Conservation (phyloP, 2,888 invertebrate species). For the Mechanitis messenoides region DNA sequence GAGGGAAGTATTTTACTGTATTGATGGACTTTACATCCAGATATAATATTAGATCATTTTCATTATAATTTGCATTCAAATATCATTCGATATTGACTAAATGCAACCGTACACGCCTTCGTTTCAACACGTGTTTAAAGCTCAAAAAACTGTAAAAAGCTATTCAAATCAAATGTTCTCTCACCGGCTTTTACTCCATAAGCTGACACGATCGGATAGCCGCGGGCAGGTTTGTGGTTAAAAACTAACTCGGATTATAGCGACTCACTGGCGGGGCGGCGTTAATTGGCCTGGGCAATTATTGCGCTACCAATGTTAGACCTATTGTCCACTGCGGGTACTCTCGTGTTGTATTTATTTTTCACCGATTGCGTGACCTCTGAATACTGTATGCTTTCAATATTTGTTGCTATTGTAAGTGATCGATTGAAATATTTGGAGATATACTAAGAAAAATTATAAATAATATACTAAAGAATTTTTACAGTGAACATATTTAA, state of each 20-base stretch:
- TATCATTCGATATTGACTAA: no score
- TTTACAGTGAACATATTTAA: no score
- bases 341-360: no score
- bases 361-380: no score
- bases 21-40: background rate
- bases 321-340: slow-evolving; percentile 15
- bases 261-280: slow-evolving; percentile 31
- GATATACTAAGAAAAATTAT: no score
- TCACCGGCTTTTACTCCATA: slow-evolving; percentile 21
- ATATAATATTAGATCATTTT: background rate
- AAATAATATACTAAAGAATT: no score
- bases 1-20: background rate
- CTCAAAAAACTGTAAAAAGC: slow-evolving; percentile 15
- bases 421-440: no score
- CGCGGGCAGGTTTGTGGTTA: slow-evolving; percentile 30
- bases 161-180: slow-evolving; percentile 24
- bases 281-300: slow-evolving; percentile 42
- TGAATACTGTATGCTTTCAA: no score
- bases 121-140: no score
- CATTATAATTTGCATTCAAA: background rate
- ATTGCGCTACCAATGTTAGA: slow-evolving; percentile 36
- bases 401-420: no score
- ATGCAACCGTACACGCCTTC: no score
- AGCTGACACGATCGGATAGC: slow-evolving; percentile 27
- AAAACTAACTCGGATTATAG: slow-evolving; percentile 35